Base-by-base conservation (phyloP, 2,888 invertebrate species). In the Ophion ventricosus region DNA sequence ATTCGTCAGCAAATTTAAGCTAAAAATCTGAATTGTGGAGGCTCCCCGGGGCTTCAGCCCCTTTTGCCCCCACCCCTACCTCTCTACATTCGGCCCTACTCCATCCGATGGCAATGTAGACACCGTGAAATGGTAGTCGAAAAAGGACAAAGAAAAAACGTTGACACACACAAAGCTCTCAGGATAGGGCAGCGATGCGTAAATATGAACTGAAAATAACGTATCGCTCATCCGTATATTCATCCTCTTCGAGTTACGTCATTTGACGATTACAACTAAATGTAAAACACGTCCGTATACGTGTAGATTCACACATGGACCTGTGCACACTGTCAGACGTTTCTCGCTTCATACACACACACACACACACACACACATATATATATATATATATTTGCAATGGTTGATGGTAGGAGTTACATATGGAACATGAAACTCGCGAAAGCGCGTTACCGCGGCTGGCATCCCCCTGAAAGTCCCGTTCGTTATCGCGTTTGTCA, bases 401-500 rank as follows among this genome's bases (percentile, higher is more conserved):
- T 2, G 8, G 61, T 10, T 23, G 64, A 26, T 7, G 26, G 57
- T 57, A 23, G 67, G 43, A 25, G 54, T 57, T 66, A 26, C 72
- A 54, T 43, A 40, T 76, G 76, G 43, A 76, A 76, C 67, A 57
- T 23, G 66, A 66, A 76, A 66, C 40, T 76, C 40, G 56, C 26
- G 61, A 49, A 49, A 74, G 74, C 63, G 74, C 73, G 73, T 73
- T 61, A 56, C 57, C 63, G 20, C 64, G 26, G 54, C 64, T 64
- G 54, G 17, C 57, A 56, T 1, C 67, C 76, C 76, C 57, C 76
- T 76, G 67, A 81, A 77, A 80, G 84, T 77, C 80, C 49, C 84
- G 84, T 84, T 84, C 84, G 81, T 84, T 84, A 84, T 84, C 84
- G 84, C 77, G 73, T 84, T 77, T 84, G 84, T 84, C 80, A 84